Base-by-base conservation (phyloP, 2,797 vertebrate genomes). In the Glossophaga mutica region DNA sequence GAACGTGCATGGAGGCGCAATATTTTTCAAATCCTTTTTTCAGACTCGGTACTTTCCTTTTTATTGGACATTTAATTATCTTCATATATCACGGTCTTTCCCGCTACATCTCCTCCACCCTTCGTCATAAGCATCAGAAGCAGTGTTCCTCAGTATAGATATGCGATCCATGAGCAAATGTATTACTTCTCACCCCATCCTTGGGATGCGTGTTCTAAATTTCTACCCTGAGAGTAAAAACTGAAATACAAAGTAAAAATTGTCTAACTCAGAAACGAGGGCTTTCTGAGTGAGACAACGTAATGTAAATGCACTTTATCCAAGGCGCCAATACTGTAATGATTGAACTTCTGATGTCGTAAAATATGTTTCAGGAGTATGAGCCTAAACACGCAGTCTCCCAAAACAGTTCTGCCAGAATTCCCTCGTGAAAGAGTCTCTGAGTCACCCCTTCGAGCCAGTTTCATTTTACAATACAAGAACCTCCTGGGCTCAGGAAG, bases 221-320 rank as follows among this genome's bases (percentile, higher is more conserved):
- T 97, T 84, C 57, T 84, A 96, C 83, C 94, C 89, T 90, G 94
- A 97, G 96, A 82, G 52, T 95, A 68, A 90, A 96, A 96, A n/a
- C 46, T 34, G 15, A 65, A 76, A 67, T 34, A 9, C 52, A 34
- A 70, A 76, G 15, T 79, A 2, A 96, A 98, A 96, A 95, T 52
- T 7, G 18, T 52, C 18, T 52, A 19, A 19, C 50, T 52, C 50
- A 2, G 50, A 52, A 52, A 52, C 18, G 1, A 52, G 50, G 50
- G 50, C 50, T 97, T 97, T 98, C 84, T 97, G 86, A 98, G 97
- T 92, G 46, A 97, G 90, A 91, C 50, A 79, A 22, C 90, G 98
- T 97, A 97, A 97, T 97, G 97, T 97, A 97, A 98, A 97, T 93
- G 87, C 94, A 94, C 90, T 97, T 98, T 96, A 97, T 94, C 95